These are phyloP conservation scores for Sinella curviseta DNA, from an alignment of 1,140 invertebrate species.

Conservation along the genomic window DNA sequence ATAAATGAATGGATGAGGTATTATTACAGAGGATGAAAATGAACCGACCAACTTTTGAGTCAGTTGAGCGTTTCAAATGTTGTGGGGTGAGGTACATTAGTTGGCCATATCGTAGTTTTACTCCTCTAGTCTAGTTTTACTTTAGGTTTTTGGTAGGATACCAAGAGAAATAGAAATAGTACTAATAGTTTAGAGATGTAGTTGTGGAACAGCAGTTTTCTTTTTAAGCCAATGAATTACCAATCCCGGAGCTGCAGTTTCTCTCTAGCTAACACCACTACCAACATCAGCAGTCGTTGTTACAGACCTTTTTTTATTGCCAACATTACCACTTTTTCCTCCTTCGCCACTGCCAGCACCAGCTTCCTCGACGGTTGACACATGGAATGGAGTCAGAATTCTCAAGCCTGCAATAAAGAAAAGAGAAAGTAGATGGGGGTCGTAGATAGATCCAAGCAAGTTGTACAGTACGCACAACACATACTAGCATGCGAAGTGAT, in stretches of 20 bases:
- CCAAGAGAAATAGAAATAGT: background rate
- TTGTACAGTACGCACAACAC: too few species aligned
- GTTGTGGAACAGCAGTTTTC: background rate
- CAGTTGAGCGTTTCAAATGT: too few species aligned
- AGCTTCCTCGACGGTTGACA: background rate
- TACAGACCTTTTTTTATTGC: constrained; percentile 1
- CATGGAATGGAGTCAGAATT: constrained; percentile 14
- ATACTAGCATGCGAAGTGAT: too few species aligned
- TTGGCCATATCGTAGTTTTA: too few species aligned
- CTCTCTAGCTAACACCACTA: too few species aligned
- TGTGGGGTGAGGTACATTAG: too few species aligned
- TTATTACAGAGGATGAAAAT: too few species aligned
- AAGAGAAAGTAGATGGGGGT: background rate
- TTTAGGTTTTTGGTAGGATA: too few species aligned
- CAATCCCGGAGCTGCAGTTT: background rate
- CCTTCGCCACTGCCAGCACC: background rate
- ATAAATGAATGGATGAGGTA: too few species aligned
- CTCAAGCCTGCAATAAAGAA: constrained; percentile 12
- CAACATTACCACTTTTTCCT: background rate
- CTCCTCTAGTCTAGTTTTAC: too few species aligned
- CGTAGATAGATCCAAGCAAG: background rate
- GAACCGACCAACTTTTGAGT: too few species aligned
- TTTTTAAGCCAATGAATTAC: background rate
- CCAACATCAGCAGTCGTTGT: background rate
- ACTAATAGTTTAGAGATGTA: background rate